Percentiles rank a stretch among this genome's conserved stretches.
These are phyloP conservation scores for Rallus limicola DNA, from an alignment of 2,113 vertebrate genomes.

Conservation along the genomic window DNA sequence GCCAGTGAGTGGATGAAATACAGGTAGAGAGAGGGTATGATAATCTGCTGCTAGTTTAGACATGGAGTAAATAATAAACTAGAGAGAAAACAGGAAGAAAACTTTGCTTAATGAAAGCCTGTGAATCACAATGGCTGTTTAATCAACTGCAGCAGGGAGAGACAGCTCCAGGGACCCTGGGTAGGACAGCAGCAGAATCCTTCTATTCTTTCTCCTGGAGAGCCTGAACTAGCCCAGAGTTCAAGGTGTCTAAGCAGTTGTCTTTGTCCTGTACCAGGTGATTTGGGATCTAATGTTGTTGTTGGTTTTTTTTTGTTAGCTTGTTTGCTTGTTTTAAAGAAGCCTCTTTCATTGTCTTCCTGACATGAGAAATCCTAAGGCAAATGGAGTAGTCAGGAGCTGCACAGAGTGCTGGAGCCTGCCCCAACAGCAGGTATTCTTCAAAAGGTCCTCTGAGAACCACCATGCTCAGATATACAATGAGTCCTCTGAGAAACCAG, in stretches of 20 bases:
- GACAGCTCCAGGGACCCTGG: background rate
- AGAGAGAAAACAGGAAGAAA: background rate
- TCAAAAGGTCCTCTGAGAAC: background rate
- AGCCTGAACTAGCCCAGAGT: background rate
- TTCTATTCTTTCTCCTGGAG: background rate
- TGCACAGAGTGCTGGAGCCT: background rate
- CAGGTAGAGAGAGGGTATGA: no score
- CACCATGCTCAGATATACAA: fast-evolving
- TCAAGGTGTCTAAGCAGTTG: background rate
- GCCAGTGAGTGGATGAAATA: background rate
- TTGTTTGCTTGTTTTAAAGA: no score
- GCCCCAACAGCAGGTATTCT: background rate
- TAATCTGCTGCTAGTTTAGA: background rate
- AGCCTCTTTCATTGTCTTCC: background rate
- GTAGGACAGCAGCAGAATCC: background rate
- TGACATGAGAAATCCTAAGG: background rate
- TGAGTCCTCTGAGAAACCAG: background rate
- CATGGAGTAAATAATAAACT: background rate
- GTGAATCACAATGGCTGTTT: background rate
- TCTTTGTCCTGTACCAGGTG: background rate
- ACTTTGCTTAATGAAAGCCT: fast-evolving
- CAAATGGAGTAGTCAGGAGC: background rate
- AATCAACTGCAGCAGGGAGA: background rate
- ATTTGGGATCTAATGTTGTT: no score
- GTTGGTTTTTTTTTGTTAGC: no score